Percentiles rank a stretch among this genome's conserved stretches.
Conservation (phyloP, 2,888 invertebrate genomes). For the Galeruca laticollis region DNA sequence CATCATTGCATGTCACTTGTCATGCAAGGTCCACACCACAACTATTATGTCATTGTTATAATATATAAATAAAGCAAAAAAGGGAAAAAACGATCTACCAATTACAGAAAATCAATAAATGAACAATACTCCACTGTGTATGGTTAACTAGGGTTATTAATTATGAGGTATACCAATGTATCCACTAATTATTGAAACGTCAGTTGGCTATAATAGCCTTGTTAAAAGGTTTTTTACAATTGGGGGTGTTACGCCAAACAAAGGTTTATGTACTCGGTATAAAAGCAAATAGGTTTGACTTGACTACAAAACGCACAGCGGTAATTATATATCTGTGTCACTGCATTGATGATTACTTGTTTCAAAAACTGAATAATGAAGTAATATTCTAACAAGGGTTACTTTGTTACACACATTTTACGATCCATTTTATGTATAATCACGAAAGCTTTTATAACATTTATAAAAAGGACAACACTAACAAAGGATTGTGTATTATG, state of each 20-base stretch:
- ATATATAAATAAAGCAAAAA: constrained; percentile 33
- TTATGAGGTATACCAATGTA: constrained; percentile 52
- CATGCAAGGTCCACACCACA: constrained; percentile 9
- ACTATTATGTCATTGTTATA: constrained; percentile 26
- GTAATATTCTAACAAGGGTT: constrained; percentile 42
- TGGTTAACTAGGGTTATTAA: constrained; percentile 55
- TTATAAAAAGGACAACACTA: constrained; percentile 21
- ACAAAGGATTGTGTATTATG: constrained; percentile 21
- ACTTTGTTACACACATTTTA: constrained; percentile 31
- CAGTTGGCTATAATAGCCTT: constrained; percentile 57
- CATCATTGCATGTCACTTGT: constrained; percentile 24
- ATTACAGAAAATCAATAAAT: constrained; percentile 53
- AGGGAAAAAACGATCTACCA: constrained; percentile 39
- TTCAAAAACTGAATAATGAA: constrained; percentile 38
- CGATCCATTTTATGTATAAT: constrained; percentile 21
- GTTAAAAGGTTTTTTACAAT: constrained; percentile 59
- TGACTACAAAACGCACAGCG: constrained; percentile 42
- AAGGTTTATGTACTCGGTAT: constrained; percentile 50
- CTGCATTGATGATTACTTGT: constrained; percentile 41
- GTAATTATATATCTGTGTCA: constrained; percentile 44
- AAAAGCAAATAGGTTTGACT: constrained; percentile 47
- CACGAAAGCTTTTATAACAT: constrained; percentile 22
- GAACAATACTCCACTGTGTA: constrained; percentile 50
- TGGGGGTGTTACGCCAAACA: constrained; percentile 56
- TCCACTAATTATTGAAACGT: constrained; percentile 56